These are phyloP conservation scores for Doris montereyensis DNA, from an alignment of 2,888 invertebrate species.

Conservation along the genomic window DNA sequence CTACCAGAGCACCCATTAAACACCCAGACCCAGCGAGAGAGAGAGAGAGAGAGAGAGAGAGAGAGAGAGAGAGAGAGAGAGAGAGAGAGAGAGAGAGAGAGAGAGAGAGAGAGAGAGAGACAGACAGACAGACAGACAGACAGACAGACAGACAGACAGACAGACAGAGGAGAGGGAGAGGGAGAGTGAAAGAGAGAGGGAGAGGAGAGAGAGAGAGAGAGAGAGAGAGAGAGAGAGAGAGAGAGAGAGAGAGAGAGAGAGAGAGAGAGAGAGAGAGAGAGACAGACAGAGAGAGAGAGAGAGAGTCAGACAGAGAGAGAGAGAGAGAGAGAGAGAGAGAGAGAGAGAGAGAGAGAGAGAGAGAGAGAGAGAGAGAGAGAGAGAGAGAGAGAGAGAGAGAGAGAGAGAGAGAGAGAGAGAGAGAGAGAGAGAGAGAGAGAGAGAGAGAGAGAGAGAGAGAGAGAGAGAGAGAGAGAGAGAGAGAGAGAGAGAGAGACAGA, in stretches of 20 bases:
- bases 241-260: conserved; percentile 14
- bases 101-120: too few species aligned
- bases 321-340: neutral
- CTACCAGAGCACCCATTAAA: too few species aligned
- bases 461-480: neutral
- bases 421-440: neutral
- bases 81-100: too few species aligned
- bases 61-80: too few species aligned
- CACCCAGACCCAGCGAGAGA: too few species aligned
- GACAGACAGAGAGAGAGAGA: conserved; percentile 27
- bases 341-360: conserved; percentile 1
- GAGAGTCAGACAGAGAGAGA: conserved; percentile 9
- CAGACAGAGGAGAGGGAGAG: too few species aligned
- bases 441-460: neutral
- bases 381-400: neutral
- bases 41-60: too few species aligned
- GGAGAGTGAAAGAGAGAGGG: too few species aligned
- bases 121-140: too few species aligned
- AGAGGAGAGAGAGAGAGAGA: neutral
- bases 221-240: conserved; percentile 13
- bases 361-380: neutral
- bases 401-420: neutral
- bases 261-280: conserved; percentile 16
- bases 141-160: too few species aligned
- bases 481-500: too few species aligned